Evolutionary conservation across 2,888 invertebrate genomes (phyloP).

Genomic region (Thelaira solivaga): DNA sequence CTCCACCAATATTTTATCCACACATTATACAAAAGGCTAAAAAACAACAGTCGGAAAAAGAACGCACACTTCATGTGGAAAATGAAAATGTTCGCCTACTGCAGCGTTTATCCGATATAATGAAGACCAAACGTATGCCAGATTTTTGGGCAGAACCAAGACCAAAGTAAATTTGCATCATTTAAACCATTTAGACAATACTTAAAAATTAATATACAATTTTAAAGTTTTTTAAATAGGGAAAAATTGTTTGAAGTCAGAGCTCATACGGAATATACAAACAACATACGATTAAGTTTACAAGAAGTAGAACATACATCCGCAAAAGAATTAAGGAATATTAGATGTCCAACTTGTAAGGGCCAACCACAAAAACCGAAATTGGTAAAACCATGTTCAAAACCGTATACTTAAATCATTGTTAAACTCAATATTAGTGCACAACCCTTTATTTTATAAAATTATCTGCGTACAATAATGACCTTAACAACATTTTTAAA

Average conservation of each 20-base stretch:
- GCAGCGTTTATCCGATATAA: constrained; percentile 82
- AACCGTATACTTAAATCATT: too few relatives aligned
- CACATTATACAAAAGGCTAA: constrained; percentile 84
- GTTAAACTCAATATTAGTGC: too few relatives aligned
- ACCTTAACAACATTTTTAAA: neutral
- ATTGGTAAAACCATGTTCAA: constrained; percentile 51
- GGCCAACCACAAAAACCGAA: constrained; percentile 71
- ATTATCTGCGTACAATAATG: too few relatives aligned
- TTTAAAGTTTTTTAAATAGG: constrained; percentile 72
- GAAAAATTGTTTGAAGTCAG: constrained; percentile 73
- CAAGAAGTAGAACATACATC: constrained; percentile 16
- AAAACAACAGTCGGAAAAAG: constrained; percentile 83
- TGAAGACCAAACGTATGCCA: constrained; percentile 82
- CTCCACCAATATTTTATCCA: constrained; percentile 80
- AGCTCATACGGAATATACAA: constrained; percentile 67
- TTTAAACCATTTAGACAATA: neutral
- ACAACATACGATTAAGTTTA: constrained; percentile 27
- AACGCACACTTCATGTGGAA: constrained; percentile 82
- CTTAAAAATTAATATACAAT: neutral
- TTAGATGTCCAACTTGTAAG: constrained; percentile 72
- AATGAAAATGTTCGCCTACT: constrained; percentile 83
- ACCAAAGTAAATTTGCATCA: constrained; percentile 78
- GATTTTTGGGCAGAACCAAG: constrained; percentile 82
- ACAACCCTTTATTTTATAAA: too few relatives aligned
- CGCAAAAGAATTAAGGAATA: constrained; percentile 52